Evolutionary conservation across 2,113 vertebrate species (phyloP).

Genomic region (Motacilla tschutschensis): DNA sequence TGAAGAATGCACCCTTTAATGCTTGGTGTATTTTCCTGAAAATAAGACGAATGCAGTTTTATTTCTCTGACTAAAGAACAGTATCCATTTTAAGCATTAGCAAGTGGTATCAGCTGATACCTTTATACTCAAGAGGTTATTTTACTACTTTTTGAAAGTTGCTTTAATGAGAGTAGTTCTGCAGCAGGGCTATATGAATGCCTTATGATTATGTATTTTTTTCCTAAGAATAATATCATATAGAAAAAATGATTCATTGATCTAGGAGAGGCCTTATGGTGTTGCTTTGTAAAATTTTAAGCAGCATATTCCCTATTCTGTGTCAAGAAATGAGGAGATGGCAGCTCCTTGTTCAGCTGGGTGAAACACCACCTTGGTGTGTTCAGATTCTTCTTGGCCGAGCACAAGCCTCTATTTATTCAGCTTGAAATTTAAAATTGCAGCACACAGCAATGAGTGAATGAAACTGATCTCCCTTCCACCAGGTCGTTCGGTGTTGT

Average conservation of each 20-base stretch:
- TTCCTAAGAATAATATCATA: not conserved
- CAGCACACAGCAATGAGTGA: too few relatives aligned
- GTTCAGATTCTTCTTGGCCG: not conserved
- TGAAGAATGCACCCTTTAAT: not conserved
- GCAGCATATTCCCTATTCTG: not conserved
- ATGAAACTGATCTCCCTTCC: constrained; percentile 6
- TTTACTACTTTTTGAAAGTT: not conserved
- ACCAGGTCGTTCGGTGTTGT: constrained; percentile 91
- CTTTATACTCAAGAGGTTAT: not conserved
- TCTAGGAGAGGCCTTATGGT: not conserved
- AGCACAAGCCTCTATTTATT: not conserved
- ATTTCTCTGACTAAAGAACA: not conserved
- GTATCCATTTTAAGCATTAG: not conserved
- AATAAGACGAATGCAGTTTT: not conserved
- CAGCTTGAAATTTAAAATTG: not conserved
- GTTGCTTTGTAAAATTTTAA: not conserved
- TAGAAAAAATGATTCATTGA: not conserved
- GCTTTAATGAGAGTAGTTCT: not conserved
- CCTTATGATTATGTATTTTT: not conserved
- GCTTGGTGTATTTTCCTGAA: not conserved
- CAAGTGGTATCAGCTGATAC: not conserved
- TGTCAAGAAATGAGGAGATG: not conserved
- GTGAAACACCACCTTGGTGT: not conserved
- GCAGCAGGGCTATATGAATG: not conserved
- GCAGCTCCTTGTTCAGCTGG: not conserved